Base-by-base conservation (phyloP, 2,888 invertebrate species). In the Lycophotia porphyrea region DNA sequence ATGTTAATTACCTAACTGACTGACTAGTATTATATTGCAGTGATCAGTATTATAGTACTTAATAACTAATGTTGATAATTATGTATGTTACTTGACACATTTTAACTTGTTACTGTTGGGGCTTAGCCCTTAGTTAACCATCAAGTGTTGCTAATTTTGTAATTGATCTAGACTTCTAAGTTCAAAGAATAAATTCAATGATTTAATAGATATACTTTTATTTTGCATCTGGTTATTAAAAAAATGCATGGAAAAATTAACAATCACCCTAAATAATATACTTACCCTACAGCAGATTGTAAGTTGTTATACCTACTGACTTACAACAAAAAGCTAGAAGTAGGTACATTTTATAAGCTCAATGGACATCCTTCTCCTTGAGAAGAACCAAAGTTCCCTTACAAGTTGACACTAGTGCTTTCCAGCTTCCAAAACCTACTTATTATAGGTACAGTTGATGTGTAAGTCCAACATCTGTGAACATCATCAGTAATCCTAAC, bases 11-110 rank as follows among this genome's bases (percentile, higher is more conserved):
- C 31, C 36, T 75, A 73, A 67, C 71, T 76, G 81, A 81, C 74
- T 76, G 73, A 81, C 55, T 76, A 78, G 70, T 80, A 69, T 66
- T 77, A 72, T 60, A 63, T 67, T 64, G 61, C 34, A 77, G 72
- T 65, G 24, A 86, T 78, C 86, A 87, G 82, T 86, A 87, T 87
- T 83, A 67, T 47, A 71, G 64, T 69, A 76, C 61, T 63, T 76
- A 73, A 67, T 52, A 58, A 31, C 66, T 76, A 78, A 77, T 71
- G 49, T 79, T 87, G 47, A 76, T 64, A 75, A 76, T 66, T 58
- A 58, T 74, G 76, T 86, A 71, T 55, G 34, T 61, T 67, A 67
- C 34, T 64, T 63, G 34, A 76, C 60, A 82, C n/a, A 0, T 24
- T 49, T 58, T 70, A 34, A 69, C 67, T 71, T 49, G 60, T 60